Conservation (phyloP, 2,888 invertebrate genomes). For the Acronicta leporina region DNA sequence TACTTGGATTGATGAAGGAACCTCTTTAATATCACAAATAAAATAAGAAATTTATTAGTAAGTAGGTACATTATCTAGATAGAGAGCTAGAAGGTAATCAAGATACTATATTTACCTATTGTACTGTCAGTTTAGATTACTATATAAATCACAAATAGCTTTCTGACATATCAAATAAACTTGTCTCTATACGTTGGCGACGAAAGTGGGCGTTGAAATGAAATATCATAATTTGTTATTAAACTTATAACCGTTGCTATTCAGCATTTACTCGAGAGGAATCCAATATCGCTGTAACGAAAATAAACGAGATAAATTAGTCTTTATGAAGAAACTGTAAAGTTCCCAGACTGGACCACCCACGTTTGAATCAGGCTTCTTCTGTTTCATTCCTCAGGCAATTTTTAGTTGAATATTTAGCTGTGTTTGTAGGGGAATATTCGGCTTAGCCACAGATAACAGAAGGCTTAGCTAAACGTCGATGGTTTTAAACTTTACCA, state of each 20-base stretch:
- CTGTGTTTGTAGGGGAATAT: too few relatives aligned
- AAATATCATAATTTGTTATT: conserved; percentile 18
- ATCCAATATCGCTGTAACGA: conserved; percentile 13
- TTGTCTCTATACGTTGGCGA: conserved; percentile 2
- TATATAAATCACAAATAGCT: neutral
- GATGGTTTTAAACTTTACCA: too few relatives aligned
- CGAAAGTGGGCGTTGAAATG: conserved; percentile 1
- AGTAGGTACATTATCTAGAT: too few relatives aligned
- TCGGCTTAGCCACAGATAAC: too few relatives aligned
- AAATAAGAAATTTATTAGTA: too few relatives aligned
- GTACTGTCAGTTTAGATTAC: too few relatives aligned
- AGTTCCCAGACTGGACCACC: conserved; percentile 22
- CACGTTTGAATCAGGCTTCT: conserved; percentile 5
- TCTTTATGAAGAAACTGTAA: neutral
- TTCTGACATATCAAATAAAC: conserved; percentile 9
- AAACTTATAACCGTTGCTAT: conserved; percentile 1
- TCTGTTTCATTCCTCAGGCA: neutral
- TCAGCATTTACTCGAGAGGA: conserved; percentile 6
- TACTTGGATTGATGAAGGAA: too few relatives aligned
- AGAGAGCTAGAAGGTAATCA: too few relatives aligned
- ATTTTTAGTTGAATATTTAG: too few relatives aligned
- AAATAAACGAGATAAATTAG: conserved; percentile 30
- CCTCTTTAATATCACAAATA: too few relatives aligned
- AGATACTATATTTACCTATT: too few relatives aligned
- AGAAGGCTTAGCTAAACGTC: too few relatives aligned